phyloP scores from a whole-genome alignment of 1,140 invertebrate species.

The Musca domestica region DNA sequence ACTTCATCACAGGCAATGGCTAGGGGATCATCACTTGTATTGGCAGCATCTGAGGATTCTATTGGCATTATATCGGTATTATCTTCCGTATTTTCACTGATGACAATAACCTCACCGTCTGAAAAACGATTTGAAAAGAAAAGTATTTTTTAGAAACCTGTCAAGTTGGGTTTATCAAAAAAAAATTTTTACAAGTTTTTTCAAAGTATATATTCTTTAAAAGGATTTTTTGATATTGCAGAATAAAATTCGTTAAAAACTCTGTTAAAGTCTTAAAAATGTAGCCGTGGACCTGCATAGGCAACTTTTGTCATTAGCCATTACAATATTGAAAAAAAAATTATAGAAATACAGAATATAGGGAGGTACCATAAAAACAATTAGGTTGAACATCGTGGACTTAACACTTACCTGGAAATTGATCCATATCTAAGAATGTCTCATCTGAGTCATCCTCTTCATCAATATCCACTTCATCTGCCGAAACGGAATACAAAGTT shows the following conservation, averaged over 20 bases:
- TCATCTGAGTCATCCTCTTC: constrained; percentile 23
- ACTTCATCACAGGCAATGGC: constrained; percentile 11
- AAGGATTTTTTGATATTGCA: too few species aligned
- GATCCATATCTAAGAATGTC: constrained; percentile 22
- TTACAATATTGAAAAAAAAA: too few species aligned
- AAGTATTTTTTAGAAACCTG: background rate
- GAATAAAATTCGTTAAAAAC: too few species aligned
- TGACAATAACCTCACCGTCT: constrained; percentile 46
- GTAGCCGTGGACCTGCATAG: too few species aligned
- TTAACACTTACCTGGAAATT: constrained; percentile 21
- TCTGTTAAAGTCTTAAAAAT: too few species aligned
- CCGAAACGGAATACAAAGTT: background rate
- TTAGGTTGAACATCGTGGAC: too few species aligned
- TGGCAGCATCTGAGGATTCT: constrained; percentile 30
- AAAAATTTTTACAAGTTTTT: too few species aligned
- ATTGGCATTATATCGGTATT: constrained; percentile 38
- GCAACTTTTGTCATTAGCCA: too few species aligned
- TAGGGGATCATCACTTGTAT: constrained; percentile 36
- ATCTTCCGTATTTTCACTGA: constrained; percentile 43
- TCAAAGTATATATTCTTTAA: too few species aligned
- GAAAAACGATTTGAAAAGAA: constrained; percentile 17
- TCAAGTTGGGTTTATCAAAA: background rate
- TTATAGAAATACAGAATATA: too few species aligned
- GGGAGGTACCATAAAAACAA: too few species aligned
- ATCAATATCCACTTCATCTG: constrained; percentile 5